phyloP scores from a whole-genome alignment of 2,113 vertebrate species.

The Hemiprocne comata region DNA sequence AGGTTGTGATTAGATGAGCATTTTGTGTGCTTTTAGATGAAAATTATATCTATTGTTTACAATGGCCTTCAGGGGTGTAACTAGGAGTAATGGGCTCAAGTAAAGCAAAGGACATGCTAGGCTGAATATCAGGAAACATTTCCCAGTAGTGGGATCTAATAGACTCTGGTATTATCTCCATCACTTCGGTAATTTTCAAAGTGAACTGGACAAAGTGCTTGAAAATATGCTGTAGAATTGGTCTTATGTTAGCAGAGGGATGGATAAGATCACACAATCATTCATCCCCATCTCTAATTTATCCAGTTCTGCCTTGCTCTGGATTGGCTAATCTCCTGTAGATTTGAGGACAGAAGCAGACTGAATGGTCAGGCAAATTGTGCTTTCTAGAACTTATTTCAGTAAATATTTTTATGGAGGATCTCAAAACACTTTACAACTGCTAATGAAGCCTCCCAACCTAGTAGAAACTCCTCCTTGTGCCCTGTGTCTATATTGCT shows the following conservation, averaged over 20 bases:
- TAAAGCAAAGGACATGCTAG: slow-evolving; percentile 3
- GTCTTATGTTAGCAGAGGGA: neutral
- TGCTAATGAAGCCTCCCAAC: neutral
- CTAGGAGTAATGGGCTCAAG: neutral
- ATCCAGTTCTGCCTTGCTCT: neutral
- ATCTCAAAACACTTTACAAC: neutral
- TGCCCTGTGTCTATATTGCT: neutral
- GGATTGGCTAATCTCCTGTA: neutral
- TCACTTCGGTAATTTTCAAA: slow-evolving; percentile 8
- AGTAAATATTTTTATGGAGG: neutral
- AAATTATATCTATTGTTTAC: slow-evolving; percentile 9
- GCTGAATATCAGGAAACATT: neutral
- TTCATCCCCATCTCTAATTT: neutral
- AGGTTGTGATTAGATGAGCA: neutral
- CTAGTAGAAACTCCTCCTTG: neutral
- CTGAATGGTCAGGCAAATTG: neutral
- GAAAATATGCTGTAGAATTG: neutral
- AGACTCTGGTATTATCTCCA: slow-evolving; percentile 4
- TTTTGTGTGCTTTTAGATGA: neutral
- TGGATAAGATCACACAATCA: neutral
- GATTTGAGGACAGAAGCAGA: neutral
- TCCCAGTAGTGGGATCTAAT: neutral
- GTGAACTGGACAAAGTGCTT: neutral
- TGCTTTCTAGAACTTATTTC: neutral
- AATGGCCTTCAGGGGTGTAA: neutral